These are phyloP conservation scores for Cenopis cana DNA, from an alignment of 2,888 invertebrate genomes.

Conservation along the genomic window DNA sequence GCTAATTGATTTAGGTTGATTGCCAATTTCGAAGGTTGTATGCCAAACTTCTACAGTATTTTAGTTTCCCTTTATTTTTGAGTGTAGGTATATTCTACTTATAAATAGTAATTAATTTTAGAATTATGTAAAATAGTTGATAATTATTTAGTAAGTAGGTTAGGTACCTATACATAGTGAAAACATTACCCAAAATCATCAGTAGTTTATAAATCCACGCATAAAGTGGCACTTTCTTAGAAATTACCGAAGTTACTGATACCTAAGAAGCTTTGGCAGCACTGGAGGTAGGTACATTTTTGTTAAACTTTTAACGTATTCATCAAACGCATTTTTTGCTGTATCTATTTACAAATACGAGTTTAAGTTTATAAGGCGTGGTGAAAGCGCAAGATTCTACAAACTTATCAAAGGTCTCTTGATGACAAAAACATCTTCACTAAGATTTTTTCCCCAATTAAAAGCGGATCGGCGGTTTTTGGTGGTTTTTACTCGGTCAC, in stretches of 20 bases:
- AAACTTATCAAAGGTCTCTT: conserved; percentile 52
- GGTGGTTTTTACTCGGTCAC: conserved; percentile 66
- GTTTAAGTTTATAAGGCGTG: conserved; percentile 38
- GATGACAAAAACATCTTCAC: conserved; percentile 62
- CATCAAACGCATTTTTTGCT: conserved; percentile 12
- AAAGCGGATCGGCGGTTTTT: conserved; percentile 66
- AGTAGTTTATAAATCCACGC: no score
- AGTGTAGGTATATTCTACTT: no score
- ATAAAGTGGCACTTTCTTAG: no score
- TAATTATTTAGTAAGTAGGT: background rate
- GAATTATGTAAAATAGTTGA: background rate
- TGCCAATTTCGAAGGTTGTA: no score
- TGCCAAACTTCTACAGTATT: no score
- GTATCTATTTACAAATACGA: conserved; percentile 28
- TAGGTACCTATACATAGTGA: no score
- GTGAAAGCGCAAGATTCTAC: conserved; percentile 45
- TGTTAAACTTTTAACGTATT: background rate
- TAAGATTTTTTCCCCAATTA: conserved; percentile 76
- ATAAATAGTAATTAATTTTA: background rate
- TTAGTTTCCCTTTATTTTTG: no score
- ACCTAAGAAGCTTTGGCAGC: background rate
- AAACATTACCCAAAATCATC: no score
- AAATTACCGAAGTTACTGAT: no score
- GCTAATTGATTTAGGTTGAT: no score
- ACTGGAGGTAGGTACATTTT: background rate